Evolutionary conservation across 2,797 vertebrate genomes (phyloP).

Genomic region (Odontamblyopus lacepedii): DNA sequence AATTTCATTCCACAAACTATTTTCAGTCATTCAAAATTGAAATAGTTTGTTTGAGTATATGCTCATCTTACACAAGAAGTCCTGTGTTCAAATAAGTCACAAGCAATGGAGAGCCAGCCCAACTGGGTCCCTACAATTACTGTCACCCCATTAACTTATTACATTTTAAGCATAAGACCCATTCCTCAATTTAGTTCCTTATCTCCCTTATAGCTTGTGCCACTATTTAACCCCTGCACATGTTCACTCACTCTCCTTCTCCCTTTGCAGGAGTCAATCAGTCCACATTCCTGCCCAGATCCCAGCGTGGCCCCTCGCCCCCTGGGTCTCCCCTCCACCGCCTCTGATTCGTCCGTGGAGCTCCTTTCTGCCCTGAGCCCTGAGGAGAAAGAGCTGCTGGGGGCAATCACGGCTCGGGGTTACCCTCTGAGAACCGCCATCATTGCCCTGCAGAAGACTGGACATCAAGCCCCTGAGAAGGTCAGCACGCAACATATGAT

Average conservation of each 20-base stretch:
- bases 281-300: conserved; percentile 72
- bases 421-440: conserved; percentile 87
- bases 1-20: no score
- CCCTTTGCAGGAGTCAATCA: conserved; percentile 69
- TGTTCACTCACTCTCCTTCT: conserved; percentile 38
- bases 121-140: neutral
- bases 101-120: neutral
- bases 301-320: conserved; percentile 35
- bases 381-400: conserved; percentile 88
- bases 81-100: neutral
- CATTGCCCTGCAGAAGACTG: conserved; percentile 88
- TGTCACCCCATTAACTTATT: neutral
- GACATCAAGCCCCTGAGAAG: conserved; percentile 86
- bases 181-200: neutral
- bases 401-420: conserved; percentile 81
- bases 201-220: conserved; percentile 9
- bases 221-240: neutral
- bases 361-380: conserved; percentile 86
- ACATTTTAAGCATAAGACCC: neutral
- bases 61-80: neutral
- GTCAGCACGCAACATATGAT: conserved; percentile 64
- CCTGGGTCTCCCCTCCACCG: conserved; percentile 47
- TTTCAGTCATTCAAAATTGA: neutral
- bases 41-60: neutral
- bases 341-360: conserved; percentile 78